phyloP scores from a whole-genome alignment of 2,888 invertebrate species.

The Atethmia centrago region DNA sequence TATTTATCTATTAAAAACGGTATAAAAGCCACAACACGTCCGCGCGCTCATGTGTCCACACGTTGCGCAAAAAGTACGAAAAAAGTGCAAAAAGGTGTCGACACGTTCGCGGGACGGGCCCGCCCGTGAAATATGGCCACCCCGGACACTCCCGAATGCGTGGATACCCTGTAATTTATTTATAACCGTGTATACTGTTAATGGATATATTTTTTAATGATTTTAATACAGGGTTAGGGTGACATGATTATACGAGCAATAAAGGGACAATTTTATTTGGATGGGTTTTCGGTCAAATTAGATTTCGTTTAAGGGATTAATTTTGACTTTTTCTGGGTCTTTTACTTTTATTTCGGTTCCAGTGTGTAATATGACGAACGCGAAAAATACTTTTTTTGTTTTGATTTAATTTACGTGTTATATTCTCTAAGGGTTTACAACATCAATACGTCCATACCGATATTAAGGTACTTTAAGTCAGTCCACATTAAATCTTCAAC shows the following conservation, averaged over 20 bases:
- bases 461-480: background rate
- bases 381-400: background rate
- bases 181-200: constrained; percentile 73
- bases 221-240: constrained; percentile 69
- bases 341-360: constrained; percentile 8
- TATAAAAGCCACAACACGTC: constrained; percentile 76
- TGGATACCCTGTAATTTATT: constrained; percentile 78
- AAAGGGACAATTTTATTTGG: constrained; percentile 62
- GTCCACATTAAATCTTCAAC: constrained; percentile 8
- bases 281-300: constrained; percentile 58
- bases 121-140: constrained; percentile 81
- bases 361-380: background rate
- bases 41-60: constrained; percentile 70
- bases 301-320: constrained; percentile 47
- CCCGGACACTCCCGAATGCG: constrained; percentile 67
- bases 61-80: constrained; percentile 70
- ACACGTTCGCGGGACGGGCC: constrained; percentile 76
- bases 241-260: constrained; percentile 67
- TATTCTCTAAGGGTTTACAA: background rate
- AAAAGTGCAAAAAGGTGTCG: constrained; percentile 77
- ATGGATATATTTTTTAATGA: constrained; percentile 77
- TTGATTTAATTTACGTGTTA: background rate
- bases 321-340: constrained; percentile 26
- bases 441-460: background rate
- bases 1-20: constrained; percentile 78